Evolutionary conservation across 2,113 vertebrate species (phyloP).

Genomic region (Tetrao urogallus): DNA sequence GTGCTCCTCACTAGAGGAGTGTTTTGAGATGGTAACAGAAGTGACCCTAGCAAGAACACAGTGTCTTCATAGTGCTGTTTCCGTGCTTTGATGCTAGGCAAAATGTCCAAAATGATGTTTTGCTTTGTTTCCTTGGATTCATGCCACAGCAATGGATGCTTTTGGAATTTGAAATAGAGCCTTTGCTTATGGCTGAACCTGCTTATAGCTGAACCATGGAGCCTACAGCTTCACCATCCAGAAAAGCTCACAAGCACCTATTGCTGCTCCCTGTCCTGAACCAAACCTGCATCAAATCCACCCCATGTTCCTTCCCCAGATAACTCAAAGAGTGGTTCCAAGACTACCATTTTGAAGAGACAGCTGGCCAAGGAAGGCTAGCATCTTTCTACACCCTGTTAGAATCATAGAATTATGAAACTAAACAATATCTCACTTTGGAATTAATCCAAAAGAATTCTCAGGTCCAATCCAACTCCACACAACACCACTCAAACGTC

Average conservation of each 20-base stretch:
- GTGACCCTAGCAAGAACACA: background rate
- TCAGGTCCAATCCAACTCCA: background rate
- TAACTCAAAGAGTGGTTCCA: background rate
- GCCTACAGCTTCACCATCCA: background rate
- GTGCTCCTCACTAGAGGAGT: background rate
- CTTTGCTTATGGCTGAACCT: constrained; percentile 27
- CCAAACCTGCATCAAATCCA: background rate
- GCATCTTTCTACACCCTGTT: background rate
- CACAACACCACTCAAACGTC: background rate
- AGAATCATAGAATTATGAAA: background rate
- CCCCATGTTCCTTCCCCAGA: background rate
- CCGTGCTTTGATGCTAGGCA: background rate
- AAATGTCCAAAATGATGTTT: constrained; percentile 23
- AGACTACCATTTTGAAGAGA: background rate
- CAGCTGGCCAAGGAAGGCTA: background rate
- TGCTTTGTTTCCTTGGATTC: constrained; percentile 5
- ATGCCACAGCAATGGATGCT: background rate
- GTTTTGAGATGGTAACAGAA: background rate
- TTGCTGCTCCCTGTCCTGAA: background rate
- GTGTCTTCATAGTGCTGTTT: background rate
- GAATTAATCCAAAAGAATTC: background rate
- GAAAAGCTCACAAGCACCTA: background rate
- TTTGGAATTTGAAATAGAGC: constrained; percentile 24
- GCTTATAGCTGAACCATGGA: background rate
- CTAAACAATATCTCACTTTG: background rate